phyloP scores from a whole-genome alignment of 64 coral and sea anemone species.

The Pocillopora verrucosa region DNA sequence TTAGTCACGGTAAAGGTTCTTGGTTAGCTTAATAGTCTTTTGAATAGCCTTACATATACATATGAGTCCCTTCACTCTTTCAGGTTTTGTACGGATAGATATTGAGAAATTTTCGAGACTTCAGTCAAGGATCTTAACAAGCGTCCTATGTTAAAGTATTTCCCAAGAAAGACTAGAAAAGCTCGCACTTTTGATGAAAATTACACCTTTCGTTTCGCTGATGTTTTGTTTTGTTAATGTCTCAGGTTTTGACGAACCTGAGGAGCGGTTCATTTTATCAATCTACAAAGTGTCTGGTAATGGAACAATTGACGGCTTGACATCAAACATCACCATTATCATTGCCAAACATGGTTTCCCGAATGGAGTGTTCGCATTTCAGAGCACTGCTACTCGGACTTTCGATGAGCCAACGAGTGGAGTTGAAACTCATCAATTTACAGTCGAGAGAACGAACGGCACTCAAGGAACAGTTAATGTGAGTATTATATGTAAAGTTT shows the following conservation, averaged over 20 bases:
- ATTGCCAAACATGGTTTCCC: slow-evolving; percentile 84
- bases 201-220: no score
- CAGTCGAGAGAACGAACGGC: slow-evolving; percentile 64
- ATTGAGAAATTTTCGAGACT: no score
- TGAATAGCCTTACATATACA: no score
- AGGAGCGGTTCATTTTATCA: slow-evolving; percentile 73
- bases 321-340: slow-evolving; percentile 86
- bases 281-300: slow-evolving; percentile 74
- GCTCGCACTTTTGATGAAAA: no score
- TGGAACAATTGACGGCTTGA: slow-evolving; percentile 67
- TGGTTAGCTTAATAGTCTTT: no score
- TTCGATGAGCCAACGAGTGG: slow-evolving; percentile 55
- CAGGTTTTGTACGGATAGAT: no score
- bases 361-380: slow-evolving; percentile 87
- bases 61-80: no score
- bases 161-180: no score
- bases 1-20: no score
- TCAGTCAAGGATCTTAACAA: no score
- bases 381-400: slow-evolving; percentile 34
- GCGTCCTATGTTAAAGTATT: no score
- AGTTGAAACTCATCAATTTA: slow-evolving; percentile 34
- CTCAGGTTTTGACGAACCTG: slow-evolving; percentile 70
- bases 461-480: slow-evolving; percentile 77
- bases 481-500: slow-evolving; percentile 9
- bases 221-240: not conserved